phyloP scores from a whole-genome alignment of 2,113 vertebrate genomes.

The Cariama cristata region DNA sequence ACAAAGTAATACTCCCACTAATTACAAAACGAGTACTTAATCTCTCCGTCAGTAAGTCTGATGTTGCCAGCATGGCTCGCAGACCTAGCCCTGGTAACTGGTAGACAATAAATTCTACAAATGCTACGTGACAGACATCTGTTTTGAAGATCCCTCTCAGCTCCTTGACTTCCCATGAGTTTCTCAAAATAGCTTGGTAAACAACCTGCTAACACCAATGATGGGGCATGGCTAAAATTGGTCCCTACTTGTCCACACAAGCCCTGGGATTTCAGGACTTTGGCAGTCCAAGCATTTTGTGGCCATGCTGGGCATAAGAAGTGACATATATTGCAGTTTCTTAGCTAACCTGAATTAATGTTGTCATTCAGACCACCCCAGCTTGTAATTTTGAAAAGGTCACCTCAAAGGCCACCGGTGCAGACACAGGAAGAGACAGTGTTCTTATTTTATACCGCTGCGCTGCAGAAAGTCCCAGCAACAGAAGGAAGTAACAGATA shows the following conservation, averaged over 20 bases:
- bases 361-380: not conserved
- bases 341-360: not conserved
- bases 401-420: not conserved
- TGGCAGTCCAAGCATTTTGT: not conserved
- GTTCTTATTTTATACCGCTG: not conserved
- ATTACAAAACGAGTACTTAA: conserved; percentile 48
- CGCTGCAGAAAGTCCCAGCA: not conserved
- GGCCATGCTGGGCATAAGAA: not conserved
- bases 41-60: not conserved
- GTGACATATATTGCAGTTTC: not conserved
- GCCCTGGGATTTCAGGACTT: conserved; percentile 30
- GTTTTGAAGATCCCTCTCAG: conserved; percentile 43
- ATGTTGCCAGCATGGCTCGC: not conserved
- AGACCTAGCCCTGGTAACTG: not conserved
- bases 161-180: conserved; percentile 30
- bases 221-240: conserved; percentile 19
- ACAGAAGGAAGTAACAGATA: not conserved
- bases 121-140: conserved; percentile 35
- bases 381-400: conserved; percentile 6
- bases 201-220: conserved; percentile 1
- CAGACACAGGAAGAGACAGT: not conserved
- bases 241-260: conserved; percentile 50
- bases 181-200: conserved; percentile 65
- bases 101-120: conserved; percentile 43
- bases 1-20: conserved; percentile 38